phyloP scores from a whole-genome alignment of 1,140 invertebrate genomes.

The Brevipalpus yothersi region DNA sequence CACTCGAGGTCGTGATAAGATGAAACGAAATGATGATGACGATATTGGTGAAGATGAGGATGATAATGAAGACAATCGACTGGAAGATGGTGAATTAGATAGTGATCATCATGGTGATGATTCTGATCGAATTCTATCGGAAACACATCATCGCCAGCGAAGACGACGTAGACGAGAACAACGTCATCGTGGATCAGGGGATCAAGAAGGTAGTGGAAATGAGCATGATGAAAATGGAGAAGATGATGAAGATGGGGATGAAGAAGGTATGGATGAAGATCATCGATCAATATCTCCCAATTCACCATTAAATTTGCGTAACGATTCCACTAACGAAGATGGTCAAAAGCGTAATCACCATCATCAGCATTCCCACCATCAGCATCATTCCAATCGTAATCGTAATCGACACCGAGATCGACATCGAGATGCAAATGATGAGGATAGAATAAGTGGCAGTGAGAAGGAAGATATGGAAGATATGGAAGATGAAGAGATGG shows the following conservation, averaged over 20 bases:
- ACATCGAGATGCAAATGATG: no score
- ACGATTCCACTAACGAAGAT: background rate
- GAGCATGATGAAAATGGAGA: no score
- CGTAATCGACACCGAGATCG: no score
- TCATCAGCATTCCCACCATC: no score
- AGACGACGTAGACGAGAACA: background rate
- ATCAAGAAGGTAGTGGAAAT: background rate
- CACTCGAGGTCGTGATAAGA: background rate
- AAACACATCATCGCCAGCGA: background rate
- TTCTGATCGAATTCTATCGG: no score
- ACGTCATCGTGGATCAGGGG: background rate
- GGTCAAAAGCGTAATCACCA: no score
- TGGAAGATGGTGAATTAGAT: background rate
- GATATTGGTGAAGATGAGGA: background rate
- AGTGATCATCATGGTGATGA: background rate
- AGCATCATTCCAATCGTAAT: no score
- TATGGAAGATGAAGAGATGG: background rate
- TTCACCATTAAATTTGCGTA: background rate
- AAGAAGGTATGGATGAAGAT: background rate
- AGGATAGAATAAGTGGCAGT: no score
- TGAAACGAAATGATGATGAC: background rate
- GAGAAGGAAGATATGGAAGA: no score
- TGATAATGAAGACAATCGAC: background rate
- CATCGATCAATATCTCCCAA: background rate
- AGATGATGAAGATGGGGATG: background rate